Conservation (phyloP, 2,797 vertebrate genomes). For the Cheirogaleus major region DNA sequence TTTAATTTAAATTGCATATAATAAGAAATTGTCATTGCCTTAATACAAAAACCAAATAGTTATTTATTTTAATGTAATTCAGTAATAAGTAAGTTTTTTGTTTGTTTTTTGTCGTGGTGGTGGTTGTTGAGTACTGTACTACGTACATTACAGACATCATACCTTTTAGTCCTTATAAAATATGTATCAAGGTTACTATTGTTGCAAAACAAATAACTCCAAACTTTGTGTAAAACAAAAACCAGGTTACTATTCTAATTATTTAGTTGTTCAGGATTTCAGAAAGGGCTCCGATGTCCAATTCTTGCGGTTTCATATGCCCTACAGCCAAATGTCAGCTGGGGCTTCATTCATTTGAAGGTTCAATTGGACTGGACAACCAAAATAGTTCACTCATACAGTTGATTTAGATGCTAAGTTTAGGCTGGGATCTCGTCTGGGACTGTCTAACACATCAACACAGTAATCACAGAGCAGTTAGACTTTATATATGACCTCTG, state of each 20-base stretch:
- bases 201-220: background rate
- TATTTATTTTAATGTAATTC: background rate
- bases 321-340: background rate
- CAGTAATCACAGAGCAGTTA: background rate
- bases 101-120: background rate
- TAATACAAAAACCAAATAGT: background rate
- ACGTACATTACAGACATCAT: background rate
- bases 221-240: background rate
- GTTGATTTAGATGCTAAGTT: background rate
- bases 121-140: background rate
- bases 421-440: background rate
- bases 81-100: background rate
- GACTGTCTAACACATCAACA: background rate
- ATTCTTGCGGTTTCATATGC: background rate
- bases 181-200: background rate
- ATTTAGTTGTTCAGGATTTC: background rate
- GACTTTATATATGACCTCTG: background rate
- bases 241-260: background rate
- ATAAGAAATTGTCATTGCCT: background rate
- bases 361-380: background rate
- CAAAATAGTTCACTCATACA: background rate
- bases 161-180: background rate
- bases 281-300: background rate
- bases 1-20: background rate
- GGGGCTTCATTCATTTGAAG: background rate